Evolutionary conservation across 2,888 invertebrate genomes (phyloP).

Genomic region (Abrostola triplasia): DNA sequence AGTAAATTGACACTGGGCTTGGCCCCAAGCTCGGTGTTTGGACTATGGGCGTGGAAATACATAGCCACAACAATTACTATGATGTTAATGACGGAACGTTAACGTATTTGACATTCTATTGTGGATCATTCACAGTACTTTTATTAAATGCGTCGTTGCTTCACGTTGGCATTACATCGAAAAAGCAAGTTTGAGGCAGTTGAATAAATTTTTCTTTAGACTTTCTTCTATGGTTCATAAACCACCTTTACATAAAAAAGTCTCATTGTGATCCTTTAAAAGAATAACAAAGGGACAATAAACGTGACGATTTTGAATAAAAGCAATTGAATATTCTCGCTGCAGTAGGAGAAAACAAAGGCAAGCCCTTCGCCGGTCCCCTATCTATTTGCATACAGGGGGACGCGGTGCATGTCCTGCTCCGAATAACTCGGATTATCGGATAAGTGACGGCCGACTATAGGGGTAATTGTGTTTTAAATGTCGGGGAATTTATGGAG

Average conservation of each 20-base stretch:
- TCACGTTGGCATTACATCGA: not conserved
- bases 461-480: conserved; percentile 58
- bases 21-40: conserved; percentile 38
- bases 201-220: conserved; percentile 9
- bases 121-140: conserved; percentile 2
- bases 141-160: not conserved
- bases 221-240: conserved; percentile 10
- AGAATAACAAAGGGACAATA: conserved; percentile 43
- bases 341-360: conserved; percentile 53
- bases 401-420: conserved; percentile 49
- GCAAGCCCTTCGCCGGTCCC: conserved; percentile 51
- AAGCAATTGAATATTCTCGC: conserved; percentile 42
- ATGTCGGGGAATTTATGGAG: conserved; percentile 37
- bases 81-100: conserved; percentile 17
- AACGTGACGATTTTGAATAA: conserved; percentile 52
- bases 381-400: conserved; percentile 69
- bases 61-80: conserved; percentile 40
- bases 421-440: conserved; percentile 55
- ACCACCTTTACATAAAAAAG: conserved; percentile 19
- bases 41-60: conserved; percentile 35
- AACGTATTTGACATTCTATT: conserved; percentile 21
- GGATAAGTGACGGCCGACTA: conserved; percentile 46
- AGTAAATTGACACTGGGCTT: conserved; percentile 50
- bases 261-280: conserved; percentile 25
- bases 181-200: conserved; percentile 4